Percentiles rank a stretch among this genome's conserved stretches.
Conservation (phyloP, 2,113 vertebrate species). For the Pedionomus torquatus region DNA sequence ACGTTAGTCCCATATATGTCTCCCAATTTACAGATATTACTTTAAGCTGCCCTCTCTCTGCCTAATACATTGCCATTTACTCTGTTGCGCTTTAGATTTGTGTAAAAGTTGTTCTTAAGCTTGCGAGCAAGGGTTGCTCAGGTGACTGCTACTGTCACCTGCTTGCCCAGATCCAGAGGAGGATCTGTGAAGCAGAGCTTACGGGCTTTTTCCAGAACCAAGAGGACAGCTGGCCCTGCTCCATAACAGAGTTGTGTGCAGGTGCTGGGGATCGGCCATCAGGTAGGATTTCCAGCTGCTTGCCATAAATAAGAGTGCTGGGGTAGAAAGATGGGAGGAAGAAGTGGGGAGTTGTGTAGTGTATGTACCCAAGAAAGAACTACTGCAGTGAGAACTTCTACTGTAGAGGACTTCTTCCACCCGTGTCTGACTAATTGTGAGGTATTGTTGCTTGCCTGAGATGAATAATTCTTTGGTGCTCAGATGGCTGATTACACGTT, state of each 20-base stretch:
- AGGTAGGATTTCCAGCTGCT: neutral
- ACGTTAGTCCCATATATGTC: fast-evolving
- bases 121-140: neutral
- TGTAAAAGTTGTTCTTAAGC: neutral
- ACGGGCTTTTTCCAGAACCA: neutral
- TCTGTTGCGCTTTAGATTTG: neutral
- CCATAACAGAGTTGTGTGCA: neutral
- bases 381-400: neutral
- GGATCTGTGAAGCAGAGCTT: neutral
- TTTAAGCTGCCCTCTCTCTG: neutral
- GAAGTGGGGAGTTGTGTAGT: neutral
- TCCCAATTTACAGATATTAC: neutral
- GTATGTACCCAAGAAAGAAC: neutral
- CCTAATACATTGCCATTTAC: neutral
- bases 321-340: neutral
- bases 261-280: neutral
- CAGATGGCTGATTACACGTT: neutral
- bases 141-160: neutral
- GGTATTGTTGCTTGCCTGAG: neutral
- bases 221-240: neutral
- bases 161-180: neutral
- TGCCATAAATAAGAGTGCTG: neutral
- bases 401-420: neutral
- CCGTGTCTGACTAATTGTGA: neutral
- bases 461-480: slow-evolving; percentile 22